Percentiles rank a stretch among this genome's conserved stretches.
These are phyloP conservation scores for Brachionus manjavacas DNA, from an alignment of 1,140 invertebrate species.

Conservation along the genomic window DNA sequence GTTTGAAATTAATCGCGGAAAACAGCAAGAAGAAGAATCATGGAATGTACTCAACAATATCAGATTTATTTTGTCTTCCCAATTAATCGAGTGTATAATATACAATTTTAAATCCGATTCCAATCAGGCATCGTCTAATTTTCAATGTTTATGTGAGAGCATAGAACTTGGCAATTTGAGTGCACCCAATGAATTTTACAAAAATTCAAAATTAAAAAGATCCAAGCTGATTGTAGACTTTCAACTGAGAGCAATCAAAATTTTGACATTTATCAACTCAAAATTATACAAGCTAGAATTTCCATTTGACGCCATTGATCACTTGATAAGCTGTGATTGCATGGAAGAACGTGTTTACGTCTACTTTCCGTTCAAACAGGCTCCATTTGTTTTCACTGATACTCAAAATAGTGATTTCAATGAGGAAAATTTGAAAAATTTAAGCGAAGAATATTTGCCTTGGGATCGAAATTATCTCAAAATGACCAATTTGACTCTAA, in stretches of 20 bases:
- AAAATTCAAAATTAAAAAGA: not conserved
- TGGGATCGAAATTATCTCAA: not conserved
- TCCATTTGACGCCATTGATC: slow-evolving; percentile 4
- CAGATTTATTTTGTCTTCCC: not conserved
- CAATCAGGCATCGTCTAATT: not conserved
- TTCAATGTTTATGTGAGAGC: not conserved
- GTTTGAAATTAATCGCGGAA: not conserved
- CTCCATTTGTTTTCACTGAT: not conserved
- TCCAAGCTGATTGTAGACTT: not conserved
- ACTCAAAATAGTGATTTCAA: not conserved
- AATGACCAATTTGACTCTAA: not conserved
- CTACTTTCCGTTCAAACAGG: not conserved
- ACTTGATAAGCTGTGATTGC: not conserved
- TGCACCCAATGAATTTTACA: not conserved
- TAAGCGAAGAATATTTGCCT: not conserved
- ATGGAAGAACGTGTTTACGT: not conserved
- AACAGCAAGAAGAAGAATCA: not conserved
- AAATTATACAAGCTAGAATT: not conserved
- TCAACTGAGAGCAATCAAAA: not conserved
- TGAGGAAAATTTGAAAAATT: not conserved
- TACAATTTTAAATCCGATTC: not conserved
- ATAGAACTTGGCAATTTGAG: slow-evolving; percentile 1
- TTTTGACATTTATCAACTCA: not conserved
- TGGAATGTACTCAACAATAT: not conserved
- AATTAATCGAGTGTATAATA: not conserved